Percentiles rank a stretch among this genome's conserved stretches.
These are phyloP conservation scores for Trinorchestia longiramus DNA, from an alignment of 1,140 invertebrate genomes.

Conservation along the genomic window DNA sequence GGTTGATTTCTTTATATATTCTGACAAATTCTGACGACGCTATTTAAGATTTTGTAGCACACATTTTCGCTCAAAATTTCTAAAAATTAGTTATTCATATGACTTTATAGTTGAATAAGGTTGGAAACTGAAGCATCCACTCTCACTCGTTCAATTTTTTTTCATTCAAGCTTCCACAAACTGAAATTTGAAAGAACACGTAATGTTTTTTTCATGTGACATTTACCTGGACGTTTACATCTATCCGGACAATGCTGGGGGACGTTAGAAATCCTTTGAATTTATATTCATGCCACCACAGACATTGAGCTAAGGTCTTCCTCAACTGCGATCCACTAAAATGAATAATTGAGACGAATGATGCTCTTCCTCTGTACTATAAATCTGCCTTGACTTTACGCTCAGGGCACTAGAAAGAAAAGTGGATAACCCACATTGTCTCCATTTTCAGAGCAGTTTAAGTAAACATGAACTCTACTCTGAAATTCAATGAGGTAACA, in stretches of 20 bases:
- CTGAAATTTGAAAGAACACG: neutral
- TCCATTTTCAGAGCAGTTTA: neutral
- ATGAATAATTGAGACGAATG: slow-evolving; percentile 1
- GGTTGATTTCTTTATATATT: too few relatives aligned
- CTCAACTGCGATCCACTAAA: neutral
- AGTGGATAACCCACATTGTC: neutral
- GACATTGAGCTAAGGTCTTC: neutral
- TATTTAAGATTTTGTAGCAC: too few relatives aligned
- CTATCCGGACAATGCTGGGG: neutral
- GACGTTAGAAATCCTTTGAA: neutral
- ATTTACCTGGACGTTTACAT: neutral
- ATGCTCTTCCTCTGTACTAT: neutral
- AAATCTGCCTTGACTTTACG: slow-evolving; percentile 1
- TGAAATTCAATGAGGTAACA: neutral
- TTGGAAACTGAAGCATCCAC: neutral
- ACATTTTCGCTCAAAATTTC: too few relatives aligned
- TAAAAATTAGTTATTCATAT: neutral
- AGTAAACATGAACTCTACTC: neutral
- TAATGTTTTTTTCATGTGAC: neutral
- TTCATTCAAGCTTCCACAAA: neutral
- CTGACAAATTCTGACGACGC: too few relatives aligned
- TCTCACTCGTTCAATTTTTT: neutral
- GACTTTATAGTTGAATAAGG: neutral
- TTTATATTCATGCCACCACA: neutral
- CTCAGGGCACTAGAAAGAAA: neutral